Base-by-base conservation (phyloP, 2,888 invertebrate species). In the Tenthredo distinguenda region DNA sequence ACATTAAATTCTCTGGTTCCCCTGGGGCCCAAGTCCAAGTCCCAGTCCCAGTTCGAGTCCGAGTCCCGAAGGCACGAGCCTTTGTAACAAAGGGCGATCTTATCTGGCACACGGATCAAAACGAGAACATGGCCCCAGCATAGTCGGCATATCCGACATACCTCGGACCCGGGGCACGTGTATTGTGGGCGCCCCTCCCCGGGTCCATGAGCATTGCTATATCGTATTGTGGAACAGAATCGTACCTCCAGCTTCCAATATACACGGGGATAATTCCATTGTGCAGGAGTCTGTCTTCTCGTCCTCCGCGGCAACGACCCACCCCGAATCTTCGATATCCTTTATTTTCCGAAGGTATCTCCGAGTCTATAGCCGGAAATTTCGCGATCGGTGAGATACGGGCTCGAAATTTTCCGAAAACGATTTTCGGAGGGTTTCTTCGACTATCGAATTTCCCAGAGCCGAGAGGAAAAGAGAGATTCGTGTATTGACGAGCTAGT, bases 31-130 rank as follows among this genome's bases (percentile, higher is more conserved):
- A 58, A 62, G 79, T 79, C 79, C 79, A 37, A 43, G 79, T 79
- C 58, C 79, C 55, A 31, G 81, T 81, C 37, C 40, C 26, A 50
- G 76, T 50, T 40, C 31, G 21, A 77, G 62, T 81, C 81, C 87
- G 89, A 88, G 90, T 92, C 90, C 89, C 89, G 87, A 90, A 92
- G 92, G 91, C 92, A 91, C 92, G 91, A 91, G 92, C 91, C 92
- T 89, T 90, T 90, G 91, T 90, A 92, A 93, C 93, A 93, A 92
- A 93, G 92, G 91, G 91, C 91, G 91, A 92, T 90, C 91, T 93
- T 93, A 93, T 92, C 93, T 91, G 90, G 91, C 90, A 88, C 90
- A 92, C 92, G 92, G 91, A 93, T 93, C 93, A 92, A 93, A 93
- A 93, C 90, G 92, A 92, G 91, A 93, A 93, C 92, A 93, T 91